Evolutionary conservation across 2,797 vertebrate species (phyloP), one percentile per base, ranked within the genome.

Genomic region (Trematomus bernacchii): DNA sequence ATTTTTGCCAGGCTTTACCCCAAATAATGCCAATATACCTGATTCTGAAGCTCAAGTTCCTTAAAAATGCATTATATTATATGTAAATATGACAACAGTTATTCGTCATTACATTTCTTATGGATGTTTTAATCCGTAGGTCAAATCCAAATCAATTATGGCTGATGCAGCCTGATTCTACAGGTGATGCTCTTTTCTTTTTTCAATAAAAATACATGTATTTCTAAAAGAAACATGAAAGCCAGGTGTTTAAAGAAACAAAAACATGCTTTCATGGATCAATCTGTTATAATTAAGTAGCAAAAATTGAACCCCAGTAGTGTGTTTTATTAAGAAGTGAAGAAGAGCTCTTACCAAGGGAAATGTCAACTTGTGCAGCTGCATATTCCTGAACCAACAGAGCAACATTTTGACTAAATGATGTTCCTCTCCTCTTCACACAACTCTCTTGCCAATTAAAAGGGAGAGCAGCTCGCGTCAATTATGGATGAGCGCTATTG

Each of bases 401-500:
- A 48, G 86, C 79, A 79, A 80, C 71, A 77, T 80, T 88, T 71
- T 46, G 76, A 85, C 77, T 82, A 89, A 87, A 81, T 65, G 63
- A 85, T 62, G 60, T 67, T 84, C 74, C 66, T 63, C 67, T 79
- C 59, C 71, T 66, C 65, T 61, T 77, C 72, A 72, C 81, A 76
- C 81, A 82, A 73, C 72, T 86, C 79, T 88, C 82, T 51, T 77
- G 72, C 76, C 85, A 86, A 87, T 87, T 93, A 82, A 77, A 87
- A 85, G 75, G 55, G 62, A 83, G 80, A 87, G 77, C 77, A 61
- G 75, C 86, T 75, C 48, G 19, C 42, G 80, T 92, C 83, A 91
- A 82, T 92, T 92, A 87, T 87, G 78, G 84, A 86, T 84, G 81
- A 80, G 86, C 78, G 66, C 89, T 80, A 76, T 77, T 89, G 85